phyloP scores from a whole-genome alignment of 1,140 invertebrate species.

The Halictus rubicundus region DNA sequence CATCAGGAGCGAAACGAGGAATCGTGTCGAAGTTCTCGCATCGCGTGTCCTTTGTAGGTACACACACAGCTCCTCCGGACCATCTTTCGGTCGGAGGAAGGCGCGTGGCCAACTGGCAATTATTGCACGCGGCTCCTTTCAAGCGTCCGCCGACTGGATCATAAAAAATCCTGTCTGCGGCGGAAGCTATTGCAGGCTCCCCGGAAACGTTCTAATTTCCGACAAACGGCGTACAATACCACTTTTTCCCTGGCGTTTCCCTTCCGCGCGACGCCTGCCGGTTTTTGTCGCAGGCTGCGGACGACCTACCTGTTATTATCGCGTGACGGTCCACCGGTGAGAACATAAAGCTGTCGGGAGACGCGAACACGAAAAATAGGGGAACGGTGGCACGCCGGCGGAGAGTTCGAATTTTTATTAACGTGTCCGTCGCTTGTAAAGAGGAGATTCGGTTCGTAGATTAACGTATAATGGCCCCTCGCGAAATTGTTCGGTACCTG shows the following conservation, averaged over 20 bases:
- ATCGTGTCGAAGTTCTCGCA: neutral
- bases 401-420: neutral
- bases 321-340: conserved; percentile 57
- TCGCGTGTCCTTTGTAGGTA: neutral
- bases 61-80: neutral
- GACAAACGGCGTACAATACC: conserved; percentile 56
- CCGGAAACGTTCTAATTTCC: conserved; percentile 66
- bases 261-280: conserved; percentile 21
- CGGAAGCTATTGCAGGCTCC: conserved; percentile 18
- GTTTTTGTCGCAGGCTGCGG: conserved; percentile 38
- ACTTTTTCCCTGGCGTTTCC: conserved; percentile 38
- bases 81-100: neutral
- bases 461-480: too few relatives aligned
- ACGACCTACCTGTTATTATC: conserved; percentile 67
- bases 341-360: conserved; percentile 63
- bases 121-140: conserved; percentile 43
- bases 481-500: too few relatives aligned
- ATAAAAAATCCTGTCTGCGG: conserved; percentile 43
- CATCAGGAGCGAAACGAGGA: too few relatives aligned
- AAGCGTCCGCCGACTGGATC: conserved; percentile 6
- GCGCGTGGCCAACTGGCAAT: conserved; percentile 43
- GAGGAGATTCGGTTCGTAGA: neutral
- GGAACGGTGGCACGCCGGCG: neutral
- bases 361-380: conserved; percentile 4
- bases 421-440: neutral